A percentile compares a stretch with the other conserved stretches of the same genome.
These are phyloP conservation scores for Tetramorium bicarinatum DNA, from an alignment of 2,888 invertebrate genomes.

Conservation along the genomic window DNA sequence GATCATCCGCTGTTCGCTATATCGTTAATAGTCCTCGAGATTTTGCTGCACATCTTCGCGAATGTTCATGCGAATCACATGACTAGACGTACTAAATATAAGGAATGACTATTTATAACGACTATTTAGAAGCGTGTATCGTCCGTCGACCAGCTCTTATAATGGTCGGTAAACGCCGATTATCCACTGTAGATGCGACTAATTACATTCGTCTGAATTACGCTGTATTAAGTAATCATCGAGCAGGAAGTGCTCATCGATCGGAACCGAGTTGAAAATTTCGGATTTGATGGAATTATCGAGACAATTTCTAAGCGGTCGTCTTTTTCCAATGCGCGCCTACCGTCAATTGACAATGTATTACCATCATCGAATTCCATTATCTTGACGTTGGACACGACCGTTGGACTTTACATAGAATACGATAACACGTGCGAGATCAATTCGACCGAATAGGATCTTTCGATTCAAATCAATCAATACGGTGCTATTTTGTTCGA, in stretches of 20 bases:
- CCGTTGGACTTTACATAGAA: background rate
- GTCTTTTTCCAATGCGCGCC: background rate
- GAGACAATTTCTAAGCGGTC: background rate
- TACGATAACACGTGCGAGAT: background rate
- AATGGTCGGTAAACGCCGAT: conserved; percentile 61
- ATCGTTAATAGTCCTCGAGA: background rate
- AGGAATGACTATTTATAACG: conserved; percentile 74
- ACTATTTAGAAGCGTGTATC: conserved; percentile 68
- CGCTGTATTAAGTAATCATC: background rate
- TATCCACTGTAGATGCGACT: conserved; percentile 58
- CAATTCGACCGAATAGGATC: background rate
- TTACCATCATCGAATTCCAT: conserved; percentile 17
- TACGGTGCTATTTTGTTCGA: background rate
- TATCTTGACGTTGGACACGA: background rate
- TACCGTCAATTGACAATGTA: background rate
- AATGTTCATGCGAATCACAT: conserved; percentile 26
- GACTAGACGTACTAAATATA: conserved; percentile 74
- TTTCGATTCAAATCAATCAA: background rate
- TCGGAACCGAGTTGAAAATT: background rate
- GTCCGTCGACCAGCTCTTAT: conserved; percentile 50
- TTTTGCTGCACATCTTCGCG: conserved; percentile 28
- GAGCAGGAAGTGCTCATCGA: background rate
- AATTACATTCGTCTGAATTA: background rate
- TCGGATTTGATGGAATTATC: background rate
- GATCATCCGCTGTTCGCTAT: background rate